Base-by-base conservation (phyloP, 1,140 invertebrate genomes). In the Steinernema feltiae region DNA sequence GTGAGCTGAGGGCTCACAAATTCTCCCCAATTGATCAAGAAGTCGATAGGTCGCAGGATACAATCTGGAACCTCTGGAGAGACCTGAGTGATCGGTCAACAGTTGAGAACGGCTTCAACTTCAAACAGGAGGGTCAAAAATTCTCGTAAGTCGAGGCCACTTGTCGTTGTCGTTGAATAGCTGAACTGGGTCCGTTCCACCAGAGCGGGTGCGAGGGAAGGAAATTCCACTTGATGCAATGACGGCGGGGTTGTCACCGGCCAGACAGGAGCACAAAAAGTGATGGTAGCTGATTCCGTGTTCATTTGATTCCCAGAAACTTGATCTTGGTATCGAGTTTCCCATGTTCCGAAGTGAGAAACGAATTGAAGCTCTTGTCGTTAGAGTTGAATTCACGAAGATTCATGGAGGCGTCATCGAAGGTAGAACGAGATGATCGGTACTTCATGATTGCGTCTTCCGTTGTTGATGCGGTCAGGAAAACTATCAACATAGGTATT, bases 401-500 rank as follows among this genome's bases (percentile, higher is more conserved):
- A 17, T 71, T 72, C 77, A 78, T 78, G 31, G 30, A 30, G 7
- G 78, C 78, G 27, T 32, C 27, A 0, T 15, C 1, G 35, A 78
- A 78, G 21, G 79, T 75, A 15, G 70, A n/a, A n/a, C 73, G 80
- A 2, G 72, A 27, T 30, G 30, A 30, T 21, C 48, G 21, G 53
- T 29, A 71, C 1, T 48, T 18, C 15, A 12, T 30, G 0, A 7
- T 3, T 1, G 24, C 24, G 29, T 81, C 63, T 2, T 27, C n/a
- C 0, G 7, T 32, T 3, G 70, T 21, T n/a, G n/a, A 18, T 3
- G 32, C 74, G 30, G 17, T 24, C 27, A 78, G 31, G 1, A 78
- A 32, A 24, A 80, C 32, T 78, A 15, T 78, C 77, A 1, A 78
- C 78, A 30, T 78, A 78, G 3, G 31, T 30, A 24, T 81, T 78